phyloP scores from a whole-genome alignment of 2,888 invertebrate genomes.

The Synanthedon vespiformis region DNA sequence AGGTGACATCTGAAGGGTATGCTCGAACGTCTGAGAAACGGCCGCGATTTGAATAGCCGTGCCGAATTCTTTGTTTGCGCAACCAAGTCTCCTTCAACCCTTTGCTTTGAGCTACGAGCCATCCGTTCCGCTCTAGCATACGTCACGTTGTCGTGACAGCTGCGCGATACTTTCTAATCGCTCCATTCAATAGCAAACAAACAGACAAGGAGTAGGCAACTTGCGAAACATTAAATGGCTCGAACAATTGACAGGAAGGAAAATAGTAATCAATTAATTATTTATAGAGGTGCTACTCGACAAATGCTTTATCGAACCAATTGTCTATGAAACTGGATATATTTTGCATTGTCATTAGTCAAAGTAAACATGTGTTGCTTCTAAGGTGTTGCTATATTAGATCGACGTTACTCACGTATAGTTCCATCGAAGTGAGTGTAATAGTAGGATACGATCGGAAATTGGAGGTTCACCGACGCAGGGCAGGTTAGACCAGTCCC shows the following conservation, averaged over 20 bases:
- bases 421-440: slow-evolving; percentile 13
- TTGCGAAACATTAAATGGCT: slow-evolving; percentile 53
- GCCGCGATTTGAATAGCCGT: slow-evolving; percentile 41
- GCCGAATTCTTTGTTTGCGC: slow-evolving; percentile 58
- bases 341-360: not conserved
- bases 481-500: slow-evolving; percentile 72
- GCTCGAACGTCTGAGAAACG: slow-evolving; percentile 23
- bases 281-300: slow-evolving; percentile 36
- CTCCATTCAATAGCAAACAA: slow-evolving; percentile 56
- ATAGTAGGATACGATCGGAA: slow-evolving; percentile 61
- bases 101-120: slow-evolving; percentile 31
- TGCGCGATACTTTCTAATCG: slow-evolving; percentile 65
- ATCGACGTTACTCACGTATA: not conserved
- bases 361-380: not conserved
- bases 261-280: slow-evolving; percentile 52
- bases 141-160: slow-evolving; percentile 64
- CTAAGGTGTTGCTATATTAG: not conserved
- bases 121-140: slow-evolving; percentile 64
- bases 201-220: slow-evolving; percentile 41
- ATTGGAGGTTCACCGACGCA: slow-evolving; percentile 63
- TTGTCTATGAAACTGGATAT: slow-evolving; percentile 19
- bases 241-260: slow-evolving; percentile 47
- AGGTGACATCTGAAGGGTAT: slow-evolving; percentile 6
- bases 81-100: slow-evolving; percentile 53
- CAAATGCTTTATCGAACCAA: slow-evolving; percentile 26